A percentile compares a stretch with the other conserved stretches of the same genome.
Evolutionary conservation across 2,797 vertebrate genomes (phyloP).

Genomic region (Chiroxiphia lanceolata): DNA sequence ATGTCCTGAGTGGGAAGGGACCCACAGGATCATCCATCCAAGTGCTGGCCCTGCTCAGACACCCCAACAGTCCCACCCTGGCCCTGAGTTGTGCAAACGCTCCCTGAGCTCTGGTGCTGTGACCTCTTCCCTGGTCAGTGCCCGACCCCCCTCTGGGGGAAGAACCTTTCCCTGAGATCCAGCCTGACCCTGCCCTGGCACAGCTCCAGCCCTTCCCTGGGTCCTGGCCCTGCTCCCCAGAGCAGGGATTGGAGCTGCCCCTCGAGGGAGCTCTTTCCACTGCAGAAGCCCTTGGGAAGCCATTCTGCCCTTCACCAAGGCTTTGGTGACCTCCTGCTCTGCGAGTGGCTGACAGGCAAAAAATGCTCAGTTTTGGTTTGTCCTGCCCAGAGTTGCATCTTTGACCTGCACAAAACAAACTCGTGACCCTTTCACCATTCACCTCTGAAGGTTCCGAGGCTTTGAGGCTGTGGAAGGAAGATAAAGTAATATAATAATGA

Average conservation of each 20-base stretch:
- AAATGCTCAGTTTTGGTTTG: neutral
- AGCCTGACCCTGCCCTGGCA: neutral
- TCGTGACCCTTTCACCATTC: neutral
- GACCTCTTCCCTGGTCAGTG: neutral
- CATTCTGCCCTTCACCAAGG: neutral
- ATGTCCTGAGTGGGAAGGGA: no score
- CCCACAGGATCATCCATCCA: no score
- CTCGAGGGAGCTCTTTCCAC: neutral
- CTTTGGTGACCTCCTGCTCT: neutral
- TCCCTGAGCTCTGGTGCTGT: neutral
- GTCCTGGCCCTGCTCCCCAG: neutral
- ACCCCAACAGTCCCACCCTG: neutral
- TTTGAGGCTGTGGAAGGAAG: neutral
- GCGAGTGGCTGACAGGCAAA: neutral
- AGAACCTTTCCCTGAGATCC: neutral
- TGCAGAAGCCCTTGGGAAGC: neutral
- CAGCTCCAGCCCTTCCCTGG: neutral
- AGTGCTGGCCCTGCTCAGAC: neutral
- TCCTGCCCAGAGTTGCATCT: neutral
- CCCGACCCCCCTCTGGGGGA: neutral
- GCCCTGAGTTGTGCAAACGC: neutral
- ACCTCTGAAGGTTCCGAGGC: neutral
- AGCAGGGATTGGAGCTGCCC: neutral
- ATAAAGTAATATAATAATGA: neutral
- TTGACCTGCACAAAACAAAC: neutral